phyloP scores from a whole-genome alignment of 2,797 vertebrate genomes.

The Coreius guichenoti region DNA sequence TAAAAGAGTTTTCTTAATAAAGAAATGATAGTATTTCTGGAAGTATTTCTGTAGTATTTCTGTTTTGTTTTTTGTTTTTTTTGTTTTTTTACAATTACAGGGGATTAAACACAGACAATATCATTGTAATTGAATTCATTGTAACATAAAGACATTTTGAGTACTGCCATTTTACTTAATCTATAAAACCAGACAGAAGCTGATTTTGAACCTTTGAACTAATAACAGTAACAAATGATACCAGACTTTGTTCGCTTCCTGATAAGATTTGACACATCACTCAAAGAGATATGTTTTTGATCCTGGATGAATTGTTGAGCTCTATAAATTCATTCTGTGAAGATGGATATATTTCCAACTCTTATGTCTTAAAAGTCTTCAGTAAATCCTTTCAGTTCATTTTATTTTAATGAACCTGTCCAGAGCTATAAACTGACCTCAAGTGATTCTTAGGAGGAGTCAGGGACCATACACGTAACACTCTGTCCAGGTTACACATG shows the following conservation, averaged over 20 bases:
- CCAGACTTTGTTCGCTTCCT: conserved; percentile 18
- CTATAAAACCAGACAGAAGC: background rate
- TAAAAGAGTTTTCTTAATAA: background rate
- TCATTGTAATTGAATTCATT: background rate
- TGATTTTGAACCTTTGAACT: conserved; percentile 29
- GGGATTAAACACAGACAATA: background rate
- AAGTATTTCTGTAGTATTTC: too few relatives aligned
- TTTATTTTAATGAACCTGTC: background rate
- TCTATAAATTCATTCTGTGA: background rate
- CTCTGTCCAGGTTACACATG: background rate
- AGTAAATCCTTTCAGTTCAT: background rate
- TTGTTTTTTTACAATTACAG: background rate
- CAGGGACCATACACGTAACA: background rate
- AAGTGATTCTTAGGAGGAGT: background rate
- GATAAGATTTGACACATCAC: conserved; percentile 38
- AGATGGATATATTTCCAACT: background rate
- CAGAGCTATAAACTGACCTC: background rate
- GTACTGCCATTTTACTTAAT: background rate
- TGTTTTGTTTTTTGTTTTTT: background rate
- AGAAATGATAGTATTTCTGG: background rate
- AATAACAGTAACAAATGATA: conserved; percentile 23
- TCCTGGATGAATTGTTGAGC: background rate
- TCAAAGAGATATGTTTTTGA: background rate
- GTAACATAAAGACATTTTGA: background rate
- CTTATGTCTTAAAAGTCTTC: background rate